Conservation (phyloP, 2,797 vertebrate genomes). For the Chlorospingus semifuscus region DNA sequence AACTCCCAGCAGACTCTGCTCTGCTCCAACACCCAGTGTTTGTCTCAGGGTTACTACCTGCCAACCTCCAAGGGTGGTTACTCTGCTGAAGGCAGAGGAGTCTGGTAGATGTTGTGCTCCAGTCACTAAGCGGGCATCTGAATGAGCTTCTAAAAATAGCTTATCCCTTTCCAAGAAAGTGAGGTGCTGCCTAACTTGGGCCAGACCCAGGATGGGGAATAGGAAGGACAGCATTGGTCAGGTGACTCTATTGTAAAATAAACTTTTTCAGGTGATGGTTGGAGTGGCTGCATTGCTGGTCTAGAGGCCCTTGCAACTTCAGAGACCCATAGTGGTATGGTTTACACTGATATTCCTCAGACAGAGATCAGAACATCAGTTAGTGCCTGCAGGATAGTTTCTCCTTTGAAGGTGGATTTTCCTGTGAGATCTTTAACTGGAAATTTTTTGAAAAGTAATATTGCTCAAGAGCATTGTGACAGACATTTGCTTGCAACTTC, state of each 20-base stretch:
- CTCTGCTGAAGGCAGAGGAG: not conserved
- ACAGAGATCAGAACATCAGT: not conserved
- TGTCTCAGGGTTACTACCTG: not conserved
- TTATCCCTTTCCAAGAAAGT: not conserved
- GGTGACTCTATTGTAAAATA: not conserved
- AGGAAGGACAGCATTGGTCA: not conserved
- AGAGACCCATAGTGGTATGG: rapidly evolving
- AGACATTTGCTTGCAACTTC: not conserved
- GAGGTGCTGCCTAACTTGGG: not conserved
- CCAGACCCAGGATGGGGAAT: not conserved
- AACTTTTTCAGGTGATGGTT: not conserved
- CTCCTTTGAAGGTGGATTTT: not conserved
- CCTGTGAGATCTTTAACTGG: not conserved
- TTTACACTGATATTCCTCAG: not conserved
- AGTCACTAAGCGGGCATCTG: not conserved
- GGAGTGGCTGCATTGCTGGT: not conserved
- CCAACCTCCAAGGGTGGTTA: not conserved
- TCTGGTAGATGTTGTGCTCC: not conserved
- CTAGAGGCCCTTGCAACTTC: not conserved
- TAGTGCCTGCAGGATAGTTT: not conserved
- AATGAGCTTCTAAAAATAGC: not conserved
- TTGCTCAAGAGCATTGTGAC: not conserved
- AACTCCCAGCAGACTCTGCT: not conserved
- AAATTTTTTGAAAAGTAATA: not conserved
- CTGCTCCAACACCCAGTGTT: rapidly evolving